These are phyloP conservation scores for Plagiodera versicolora DNA, from an alignment of 2,888 invertebrate genomes.

Conservation along the genomic window DNA sequence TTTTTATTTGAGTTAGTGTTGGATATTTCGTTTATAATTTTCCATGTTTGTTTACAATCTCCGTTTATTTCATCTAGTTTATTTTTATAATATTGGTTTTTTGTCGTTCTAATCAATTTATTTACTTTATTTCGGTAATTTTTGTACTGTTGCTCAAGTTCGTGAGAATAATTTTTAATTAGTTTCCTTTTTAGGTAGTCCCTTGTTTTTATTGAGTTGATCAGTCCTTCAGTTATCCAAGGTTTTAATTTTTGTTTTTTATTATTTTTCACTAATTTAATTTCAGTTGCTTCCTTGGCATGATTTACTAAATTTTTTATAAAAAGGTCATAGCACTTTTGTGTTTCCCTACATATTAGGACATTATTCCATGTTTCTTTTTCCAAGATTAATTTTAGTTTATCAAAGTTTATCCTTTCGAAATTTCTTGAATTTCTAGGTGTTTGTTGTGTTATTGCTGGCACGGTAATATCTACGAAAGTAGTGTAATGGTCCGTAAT, in stretches of 20 bases:
- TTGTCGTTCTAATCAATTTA: background rate
- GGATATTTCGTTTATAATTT: constrained; percentile 1
- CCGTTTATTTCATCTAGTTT: background rate
- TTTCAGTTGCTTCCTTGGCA: background rate
- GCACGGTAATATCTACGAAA: background rate
- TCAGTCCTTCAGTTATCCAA: background rate
- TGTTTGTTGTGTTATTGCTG: background rate
- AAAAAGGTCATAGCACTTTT: background rate
- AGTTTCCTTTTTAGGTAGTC: background rate
- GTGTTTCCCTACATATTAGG: background rate
- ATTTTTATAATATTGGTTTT: background rate
- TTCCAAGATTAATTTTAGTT: background rate
- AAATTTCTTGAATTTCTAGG: background rate
- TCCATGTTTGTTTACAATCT: background rate
- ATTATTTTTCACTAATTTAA: background rate
- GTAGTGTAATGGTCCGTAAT: background rate
- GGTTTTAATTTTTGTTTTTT: background rate
- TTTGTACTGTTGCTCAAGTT: background rate
- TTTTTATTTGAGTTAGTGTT: background rate
- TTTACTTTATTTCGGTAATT: background rate
- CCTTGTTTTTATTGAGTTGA: background rate
- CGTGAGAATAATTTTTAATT: background rate
- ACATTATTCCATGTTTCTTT: background rate
- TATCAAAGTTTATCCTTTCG: background rate
- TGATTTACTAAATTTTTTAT: background rate